Evolutionary conservation across 2,888 invertebrate genomes (phyloP), one percentile per base, ranked within the genome.

Genomic region (Drosophila setosimentum): DNA sequence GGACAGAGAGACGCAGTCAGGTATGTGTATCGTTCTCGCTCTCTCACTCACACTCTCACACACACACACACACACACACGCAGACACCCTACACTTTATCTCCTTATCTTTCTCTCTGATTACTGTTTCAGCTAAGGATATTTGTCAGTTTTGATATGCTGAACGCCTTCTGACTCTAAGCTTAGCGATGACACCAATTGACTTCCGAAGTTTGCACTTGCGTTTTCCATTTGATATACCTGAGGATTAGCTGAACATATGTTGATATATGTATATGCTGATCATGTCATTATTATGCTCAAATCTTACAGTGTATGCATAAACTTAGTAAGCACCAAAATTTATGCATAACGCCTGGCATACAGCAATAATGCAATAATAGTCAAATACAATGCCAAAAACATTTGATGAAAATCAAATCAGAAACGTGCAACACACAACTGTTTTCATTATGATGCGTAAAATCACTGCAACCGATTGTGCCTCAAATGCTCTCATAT

Each of bases 261-360:
- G 55, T 11, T 5, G 0, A n/a, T 3, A 53, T 59, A 66, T 55
- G 1, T 8, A 45, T 45, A 16, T 16, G 45, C 21, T 68, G 67
- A 29, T 37, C 60, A 75, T 73, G 66, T 84, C 72, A 85, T 85
- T 89, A 83, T 79, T 84, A 85, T 85, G 84, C 84, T 77, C 83
- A 85, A 87, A 75, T 79, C 84, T 87, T 79, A 89, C 84, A 81
- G 55, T 66, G 65, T 66, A 84, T 85, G 82, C 82, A 83, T 87
- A 73, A 51, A 73, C 83, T 86, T 78, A 83, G 29, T 53, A 32
- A 30, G 30, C 7, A 21, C 45, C 40, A 18, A 58, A 87, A 81
- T 87, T 73, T 73, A 87, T 83, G 70, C 87, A 83, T 65, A 42
- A 45, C 45, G 8, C 33, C 16, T 18, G 45, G 24, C 24, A 51